Conservation (phyloP, 2,888 invertebrate genomes). For the Mycogona germanica region DNA sequence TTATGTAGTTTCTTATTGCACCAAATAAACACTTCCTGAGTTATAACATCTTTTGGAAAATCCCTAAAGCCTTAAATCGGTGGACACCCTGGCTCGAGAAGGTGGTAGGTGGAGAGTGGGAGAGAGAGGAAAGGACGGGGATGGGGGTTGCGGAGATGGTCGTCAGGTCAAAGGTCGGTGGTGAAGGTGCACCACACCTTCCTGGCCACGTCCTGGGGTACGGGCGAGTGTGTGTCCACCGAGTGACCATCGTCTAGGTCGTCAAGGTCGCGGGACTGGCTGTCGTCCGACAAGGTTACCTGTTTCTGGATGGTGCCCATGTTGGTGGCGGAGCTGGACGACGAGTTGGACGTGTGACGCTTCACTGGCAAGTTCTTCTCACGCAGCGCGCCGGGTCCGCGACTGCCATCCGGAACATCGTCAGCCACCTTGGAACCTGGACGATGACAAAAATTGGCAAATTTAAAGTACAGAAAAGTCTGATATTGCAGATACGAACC, state of each 20-base stretch:
- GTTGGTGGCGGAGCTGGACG: conserved; percentile 11
- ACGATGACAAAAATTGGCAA: not conserved
- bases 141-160: not conserved
- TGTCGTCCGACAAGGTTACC: conserved; percentile 6
- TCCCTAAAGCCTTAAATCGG: too few species aligned
- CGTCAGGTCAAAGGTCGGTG: conserved; percentile 9
- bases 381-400: not conserved
- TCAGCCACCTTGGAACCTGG: not conserved
- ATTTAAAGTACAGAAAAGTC: not conserved
- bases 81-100: too few species aligned
- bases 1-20: too few species aligned
- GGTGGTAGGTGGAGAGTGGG: not conserved
- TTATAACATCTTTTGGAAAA: too few species aligned
- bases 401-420: not conserved
- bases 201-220: not conserved
- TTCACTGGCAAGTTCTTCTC: conserved; percentile 9
- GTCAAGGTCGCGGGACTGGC: not conserved
- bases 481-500: too few species aligned
- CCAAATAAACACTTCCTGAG: too few species aligned
- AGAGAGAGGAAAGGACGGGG: not conserved
- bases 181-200: conserved; percentile 16
- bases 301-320: conserved; percentile 13
- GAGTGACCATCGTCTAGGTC: not conserved
- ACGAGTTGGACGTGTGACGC: conserved; percentile 5
- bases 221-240: too few species aligned